Conservation (phyloP, 2,113 vertebrate genomes). For the Brienomyrus brachyistius region DNA sequence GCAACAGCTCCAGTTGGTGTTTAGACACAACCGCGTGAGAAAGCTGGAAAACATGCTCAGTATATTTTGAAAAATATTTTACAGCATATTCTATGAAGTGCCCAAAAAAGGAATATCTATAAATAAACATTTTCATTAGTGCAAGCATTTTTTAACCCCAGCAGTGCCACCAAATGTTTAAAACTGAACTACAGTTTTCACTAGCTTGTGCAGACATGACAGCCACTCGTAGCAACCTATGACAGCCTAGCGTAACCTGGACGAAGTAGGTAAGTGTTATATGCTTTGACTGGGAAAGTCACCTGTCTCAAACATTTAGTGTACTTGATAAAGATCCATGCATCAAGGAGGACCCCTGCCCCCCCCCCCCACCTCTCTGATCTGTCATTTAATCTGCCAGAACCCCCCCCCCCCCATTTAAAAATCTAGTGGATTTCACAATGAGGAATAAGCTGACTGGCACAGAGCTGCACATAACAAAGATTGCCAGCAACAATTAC, state of each 20-base stretch:
- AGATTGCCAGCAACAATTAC: slow-evolving; percentile 27
- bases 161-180: not conserved
- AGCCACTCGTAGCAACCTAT: not conserved
- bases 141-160: not conserved
- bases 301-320: slow-evolving; percentile 30
- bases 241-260: not conserved
- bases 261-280: not conserved
- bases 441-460: slow-evolving; percentile 55
- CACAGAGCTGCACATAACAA: slow-evolving; percentile 37
- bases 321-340: slow-evolving; percentile 38
- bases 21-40: not conserved
- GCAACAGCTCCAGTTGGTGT: not conserved
- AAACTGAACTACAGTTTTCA: not conserved
- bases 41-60: not conserved
- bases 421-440: slow-evolving; percentile 54
- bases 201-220: not conserved
- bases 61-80: not conserved
- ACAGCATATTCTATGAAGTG: not conserved
- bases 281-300: slow-evolving; percentile 17
- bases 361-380: slow-evolving; percentile 25
- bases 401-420: slow-evolving; percentile 33
- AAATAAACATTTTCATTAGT: slow-evolving; percentile 2
- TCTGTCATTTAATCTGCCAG: slow-evolving; percentile 64
- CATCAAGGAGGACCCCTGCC: slow-evolving; percentile 31
- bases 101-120: not conserved